These are phyloP conservation scores for Platycnemis pennipes DNA, from an alignment of 2,888 invertebrate species.

Conservation along the genomic window DNA sequence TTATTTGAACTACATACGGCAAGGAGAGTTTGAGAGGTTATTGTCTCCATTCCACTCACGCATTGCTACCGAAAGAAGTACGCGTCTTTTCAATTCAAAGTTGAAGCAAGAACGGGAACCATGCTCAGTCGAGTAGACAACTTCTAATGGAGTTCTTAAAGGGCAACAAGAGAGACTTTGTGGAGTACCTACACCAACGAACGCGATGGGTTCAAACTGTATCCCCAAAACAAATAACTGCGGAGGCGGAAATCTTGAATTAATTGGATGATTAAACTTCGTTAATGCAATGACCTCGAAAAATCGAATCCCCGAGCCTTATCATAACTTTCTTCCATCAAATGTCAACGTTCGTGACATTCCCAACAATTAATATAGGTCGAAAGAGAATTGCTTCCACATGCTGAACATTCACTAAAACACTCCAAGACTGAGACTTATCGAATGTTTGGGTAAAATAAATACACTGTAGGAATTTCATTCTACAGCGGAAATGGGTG, in stretches of 20 bases:
- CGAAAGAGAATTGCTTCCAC: too few species aligned
- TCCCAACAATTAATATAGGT: too few species aligned
- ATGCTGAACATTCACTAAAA: too few species aligned
- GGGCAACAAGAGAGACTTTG: background rate
- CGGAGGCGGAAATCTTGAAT: background rate
- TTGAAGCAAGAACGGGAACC: background rate
- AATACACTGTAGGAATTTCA: too few species aligned
- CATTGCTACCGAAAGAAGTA: background rate
- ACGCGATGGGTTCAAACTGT: background rate
- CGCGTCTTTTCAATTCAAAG: background rate
- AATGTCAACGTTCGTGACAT: background rate
- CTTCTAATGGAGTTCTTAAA: slow-evolving; percentile 26
- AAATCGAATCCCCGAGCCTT: background rate
- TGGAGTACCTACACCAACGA: background rate
- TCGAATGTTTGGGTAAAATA: too few species aligned
- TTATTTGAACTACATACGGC: background rate
- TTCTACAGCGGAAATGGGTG: too few species aligned
- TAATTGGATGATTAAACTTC: background rate
- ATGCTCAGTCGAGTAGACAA: background rate
- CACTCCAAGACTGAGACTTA: too few species aligned
- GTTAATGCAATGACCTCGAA: background rate
- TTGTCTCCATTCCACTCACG: background rate
- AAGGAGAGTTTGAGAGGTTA: background rate
- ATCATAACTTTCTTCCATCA: too few species aligned
- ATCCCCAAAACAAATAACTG: background rate